Percentiles rank a stretch among this genome's conserved stretches.
These are phyloP conservation scores for Drosophila santomea DNA, from an alignment of 1,140 invertebrate species.

Conservation along the genomic window DNA sequence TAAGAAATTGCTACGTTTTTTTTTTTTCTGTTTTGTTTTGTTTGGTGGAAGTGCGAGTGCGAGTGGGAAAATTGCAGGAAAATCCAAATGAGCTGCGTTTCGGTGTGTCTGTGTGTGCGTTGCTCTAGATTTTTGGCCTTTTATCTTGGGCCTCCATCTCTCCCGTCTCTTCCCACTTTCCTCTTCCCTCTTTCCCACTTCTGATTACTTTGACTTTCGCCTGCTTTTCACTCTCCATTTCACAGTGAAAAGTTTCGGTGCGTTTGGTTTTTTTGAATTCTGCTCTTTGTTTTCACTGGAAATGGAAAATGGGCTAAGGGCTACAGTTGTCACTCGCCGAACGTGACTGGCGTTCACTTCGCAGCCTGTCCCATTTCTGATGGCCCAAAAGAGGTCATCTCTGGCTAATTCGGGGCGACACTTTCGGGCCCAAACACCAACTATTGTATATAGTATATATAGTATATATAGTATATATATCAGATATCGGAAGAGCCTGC, in stretches of 20 bases:
- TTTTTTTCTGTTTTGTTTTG: slow-evolving; percentile 11
- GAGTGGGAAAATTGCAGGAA: not conserved
- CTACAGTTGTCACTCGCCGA: slow-evolving; percentile 50
- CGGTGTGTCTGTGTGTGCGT: slow-evolving; percentile 2
- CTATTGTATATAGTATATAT: slow-evolving; percentile 12
- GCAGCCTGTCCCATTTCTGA: slow-evolving; percentile 43
- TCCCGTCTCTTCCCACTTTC: slow-evolving; percentile 7
- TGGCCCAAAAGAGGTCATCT: slow-evolving; percentile 63
- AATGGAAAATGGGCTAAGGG: not conserved
- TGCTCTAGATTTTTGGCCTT: slow-evolving; percentile 59
- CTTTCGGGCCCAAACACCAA: slow-evolving; percentile 22
- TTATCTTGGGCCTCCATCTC: slow-evolving; percentile 22
- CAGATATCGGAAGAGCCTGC: slow-evolving; percentile 11
- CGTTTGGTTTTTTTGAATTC: slow-evolving; percentile 16
- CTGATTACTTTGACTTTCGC: slow-evolving; percentile 65
- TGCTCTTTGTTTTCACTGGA: not conserved
- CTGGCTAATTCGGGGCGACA: slow-evolving; percentile 38
- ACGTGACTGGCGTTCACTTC: slow-evolving; percentile 62
- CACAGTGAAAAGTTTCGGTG: slow-evolving; percentile 21
- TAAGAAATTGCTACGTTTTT: slow-evolving; percentile 9
- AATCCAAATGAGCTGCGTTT: slow-evolving; percentile 2
- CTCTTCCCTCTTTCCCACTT: slow-evolving; percentile 31
- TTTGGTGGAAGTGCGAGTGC: not conserved
- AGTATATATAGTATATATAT: slow-evolving; percentile 2
- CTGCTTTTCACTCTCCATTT: slow-evolving; percentile 43